Evolutionary conservation across 1,140 invertebrate genomes (phyloP).

Genomic region (Melipona quadrifasciata): DNA sequence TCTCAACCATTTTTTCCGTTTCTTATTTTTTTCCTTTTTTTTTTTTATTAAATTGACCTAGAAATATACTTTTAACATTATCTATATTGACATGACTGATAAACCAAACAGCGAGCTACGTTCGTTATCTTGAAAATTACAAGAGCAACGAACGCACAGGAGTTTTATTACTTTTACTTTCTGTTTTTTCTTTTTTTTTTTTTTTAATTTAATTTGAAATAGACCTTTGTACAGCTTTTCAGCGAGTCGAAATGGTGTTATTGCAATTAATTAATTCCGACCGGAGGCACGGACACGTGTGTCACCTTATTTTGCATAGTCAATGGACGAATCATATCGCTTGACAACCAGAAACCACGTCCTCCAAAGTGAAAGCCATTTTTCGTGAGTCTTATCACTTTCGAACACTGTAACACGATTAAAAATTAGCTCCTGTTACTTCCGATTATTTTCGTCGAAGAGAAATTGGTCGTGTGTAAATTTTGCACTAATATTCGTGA

Average conservation of each 20-base stretch:
- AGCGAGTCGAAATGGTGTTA: background rate
- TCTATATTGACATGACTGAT: background rate
- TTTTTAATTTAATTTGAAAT: no score
- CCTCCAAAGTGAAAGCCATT: background rate
- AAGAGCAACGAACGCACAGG: background rate
- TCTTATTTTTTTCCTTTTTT: background rate
- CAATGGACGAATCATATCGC: background rate
- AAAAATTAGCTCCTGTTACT: background rate
- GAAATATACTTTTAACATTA: background rate
- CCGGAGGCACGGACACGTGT: background rate
- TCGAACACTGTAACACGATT: background rate
- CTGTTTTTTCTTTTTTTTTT: no score
- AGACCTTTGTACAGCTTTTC: background rate
- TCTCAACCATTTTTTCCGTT: background rate
- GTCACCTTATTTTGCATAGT: constrained; percentile 18
- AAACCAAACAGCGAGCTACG: background rate
- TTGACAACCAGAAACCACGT: no score
- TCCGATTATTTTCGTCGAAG: background rate
- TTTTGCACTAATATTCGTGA: background rate
- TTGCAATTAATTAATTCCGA: constrained; percentile 32
- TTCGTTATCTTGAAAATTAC: background rate
- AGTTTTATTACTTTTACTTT: background rate
- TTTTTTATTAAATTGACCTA: background rate
- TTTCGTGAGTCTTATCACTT: background rate
- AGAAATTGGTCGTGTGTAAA: background rate